These are phyloP conservation scores for Ommatoiulus sabulosus DNA, from an alignment of 2,888 invertebrate species.

Conservation along the genomic window DNA sequence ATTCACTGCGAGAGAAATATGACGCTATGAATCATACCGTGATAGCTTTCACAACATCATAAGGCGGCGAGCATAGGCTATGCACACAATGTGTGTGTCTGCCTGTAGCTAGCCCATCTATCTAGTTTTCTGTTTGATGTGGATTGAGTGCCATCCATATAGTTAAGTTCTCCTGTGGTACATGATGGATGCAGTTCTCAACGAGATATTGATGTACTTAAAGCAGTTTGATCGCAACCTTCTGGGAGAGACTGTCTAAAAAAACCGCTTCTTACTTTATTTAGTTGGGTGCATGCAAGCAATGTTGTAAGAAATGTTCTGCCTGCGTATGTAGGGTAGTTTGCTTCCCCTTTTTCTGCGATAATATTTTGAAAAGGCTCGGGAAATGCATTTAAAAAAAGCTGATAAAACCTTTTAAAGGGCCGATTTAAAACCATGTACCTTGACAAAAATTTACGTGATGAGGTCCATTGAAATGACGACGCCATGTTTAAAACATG, in stretches of 20 bases:
- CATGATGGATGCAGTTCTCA: constrained; percentile 52
- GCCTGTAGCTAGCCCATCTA: constrained; percentile 48
- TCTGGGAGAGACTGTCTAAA: neutral
- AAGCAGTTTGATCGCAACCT: constrained; percentile 49
- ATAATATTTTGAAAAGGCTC: neutral
- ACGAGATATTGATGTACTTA: constrained; percentile 52
- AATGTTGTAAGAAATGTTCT: neutral
- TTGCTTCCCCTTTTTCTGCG: no score
- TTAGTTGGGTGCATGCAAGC: neutral
- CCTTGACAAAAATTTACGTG: neutral
- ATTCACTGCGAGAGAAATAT: constrained; percentile 44
- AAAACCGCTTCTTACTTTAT: neutral
- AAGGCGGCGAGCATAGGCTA: neutral
- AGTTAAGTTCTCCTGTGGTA: constrained; percentile 40
- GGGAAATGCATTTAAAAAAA: neutral
- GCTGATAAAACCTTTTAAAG: neutral
- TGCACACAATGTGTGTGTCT: constrained; percentile 38
- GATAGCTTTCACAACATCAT: constrained; percentile 22
- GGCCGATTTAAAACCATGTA: neutral
- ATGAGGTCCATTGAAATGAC: neutral
- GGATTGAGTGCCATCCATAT: constrained; percentile 47
- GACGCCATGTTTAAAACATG: neutral
- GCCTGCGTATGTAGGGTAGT: neutral
- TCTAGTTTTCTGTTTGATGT: constrained; percentile 42
- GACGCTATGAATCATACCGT: constrained; percentile 49